A percentile compares a stretch with the other conserved stretches of the same genome.
phyloP scores from a whole-genome alignment of 2,797 vertebrate species.

The Enteromius unitaeniatus region DNA sequence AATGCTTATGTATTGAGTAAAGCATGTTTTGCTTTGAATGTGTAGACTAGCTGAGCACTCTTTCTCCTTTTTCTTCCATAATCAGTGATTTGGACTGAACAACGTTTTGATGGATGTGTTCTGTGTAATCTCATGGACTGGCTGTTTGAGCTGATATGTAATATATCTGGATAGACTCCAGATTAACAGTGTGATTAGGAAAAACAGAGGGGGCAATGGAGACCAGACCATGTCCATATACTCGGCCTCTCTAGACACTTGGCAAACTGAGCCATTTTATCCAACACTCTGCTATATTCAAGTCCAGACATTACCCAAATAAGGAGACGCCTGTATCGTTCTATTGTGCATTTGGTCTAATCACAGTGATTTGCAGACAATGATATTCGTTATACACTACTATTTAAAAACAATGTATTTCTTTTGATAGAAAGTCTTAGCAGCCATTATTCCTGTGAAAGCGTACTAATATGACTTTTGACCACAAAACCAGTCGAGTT shows the following conservation, averaged over 20 bases:
- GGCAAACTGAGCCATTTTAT: slow-evolving; percentile 49
- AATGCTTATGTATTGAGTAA: slow-evolving; percentile 60
- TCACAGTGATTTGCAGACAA: slow-evolving; percentile 18
- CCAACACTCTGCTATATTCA: slow-evolving; percentile 40
- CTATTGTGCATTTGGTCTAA: neutral
- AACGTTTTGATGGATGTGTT: slow-evolving; percentile 54
- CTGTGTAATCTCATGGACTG: slow-evolving; percentile 60
- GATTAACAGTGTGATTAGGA: slow-evolving; percentile 50
- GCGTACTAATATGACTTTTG: neutral
- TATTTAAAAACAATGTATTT: slow-evolving; percentile 19
- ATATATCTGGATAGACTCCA: slow-evolving; percentile 58
- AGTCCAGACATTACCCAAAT: slow-evolving; percentile 53
- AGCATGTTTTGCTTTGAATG: slow-evolving; percentile 60
- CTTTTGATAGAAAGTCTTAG: slow-evolving; percentile 5
- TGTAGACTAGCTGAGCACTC: slow-evolving; percentile 61
- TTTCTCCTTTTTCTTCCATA: slow-evolving; percentile 37
- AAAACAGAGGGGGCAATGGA: slow-evolving; percentile 38
- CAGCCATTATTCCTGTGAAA: neutral
- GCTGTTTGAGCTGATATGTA: slow-evolving; percentile 56
- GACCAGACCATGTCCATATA: slow-evolving; percentile 43
- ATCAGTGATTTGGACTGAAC: slow-evolving; percentile 49
- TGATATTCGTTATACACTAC: neutral
- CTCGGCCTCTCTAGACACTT: slow-evolving; percentile 43
- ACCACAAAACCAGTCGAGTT: too few species aligned
- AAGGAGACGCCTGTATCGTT: slow-evolving; percentile 36